phyloP scores from a whole-genome alignment of 1,140 invertebrate genomes.

The Drosophila mauritiana region DNA sequence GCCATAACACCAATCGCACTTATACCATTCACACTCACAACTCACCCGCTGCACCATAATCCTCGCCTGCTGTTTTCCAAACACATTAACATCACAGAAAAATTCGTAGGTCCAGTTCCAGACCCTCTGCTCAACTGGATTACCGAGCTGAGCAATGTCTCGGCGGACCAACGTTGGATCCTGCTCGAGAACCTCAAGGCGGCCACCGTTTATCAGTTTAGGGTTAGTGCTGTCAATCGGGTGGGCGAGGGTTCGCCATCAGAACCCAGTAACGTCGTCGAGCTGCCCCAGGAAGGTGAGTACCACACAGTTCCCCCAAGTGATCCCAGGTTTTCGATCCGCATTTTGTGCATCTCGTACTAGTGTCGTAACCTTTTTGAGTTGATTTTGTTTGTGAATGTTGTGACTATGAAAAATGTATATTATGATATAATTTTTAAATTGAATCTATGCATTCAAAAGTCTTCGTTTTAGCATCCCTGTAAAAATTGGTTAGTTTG shows the following conservation, averaged over 20 bases:
- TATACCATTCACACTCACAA: background rate
- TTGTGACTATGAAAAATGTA: background rate
- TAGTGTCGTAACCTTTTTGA: slow-evolving; percentile 6
- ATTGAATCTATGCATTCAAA: background rate
- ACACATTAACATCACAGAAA: slow-evolving; percentile 84
- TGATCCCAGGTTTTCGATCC: background rate
- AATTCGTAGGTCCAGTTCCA: slow-evolving; percentile 90
- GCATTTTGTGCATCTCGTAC: slow-evolving; percentile 12
- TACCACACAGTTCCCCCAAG: slow-evolving; percentile 27
- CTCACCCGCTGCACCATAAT: background rate
- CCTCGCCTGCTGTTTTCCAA: slow-evolving; percentile 31
- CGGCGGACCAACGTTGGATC: slow-evolving; percentile 91
- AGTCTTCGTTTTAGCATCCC: background rate
- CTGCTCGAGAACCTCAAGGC: slow-evolving; percentile 95
- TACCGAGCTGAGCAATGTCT: slow-evolving; percentile 94
- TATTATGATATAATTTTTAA: background rate
- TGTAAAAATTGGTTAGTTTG: background rate
- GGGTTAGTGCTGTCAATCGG: slow-evolving; percentile 97
- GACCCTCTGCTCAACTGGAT: slow-evolving; percentile 94
- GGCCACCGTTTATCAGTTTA: slow-evolving; percentile 97
- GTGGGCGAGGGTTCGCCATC: slow-evolving; percentile 97
- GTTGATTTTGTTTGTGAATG: slow-evolving; percentile 12
- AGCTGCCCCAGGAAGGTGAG: slow-evolving; percentile 96
- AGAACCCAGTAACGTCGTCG: slow-evolving; percentile 93
- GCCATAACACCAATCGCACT: background rate